Percentiles rank a stretch among this genome's conserved stretches.
These are phyloP conservation scores for Sebastes hubbsi DNA, from an alignment of 2,797 vertebrate species.

Conservation along the genomic window DNA sequence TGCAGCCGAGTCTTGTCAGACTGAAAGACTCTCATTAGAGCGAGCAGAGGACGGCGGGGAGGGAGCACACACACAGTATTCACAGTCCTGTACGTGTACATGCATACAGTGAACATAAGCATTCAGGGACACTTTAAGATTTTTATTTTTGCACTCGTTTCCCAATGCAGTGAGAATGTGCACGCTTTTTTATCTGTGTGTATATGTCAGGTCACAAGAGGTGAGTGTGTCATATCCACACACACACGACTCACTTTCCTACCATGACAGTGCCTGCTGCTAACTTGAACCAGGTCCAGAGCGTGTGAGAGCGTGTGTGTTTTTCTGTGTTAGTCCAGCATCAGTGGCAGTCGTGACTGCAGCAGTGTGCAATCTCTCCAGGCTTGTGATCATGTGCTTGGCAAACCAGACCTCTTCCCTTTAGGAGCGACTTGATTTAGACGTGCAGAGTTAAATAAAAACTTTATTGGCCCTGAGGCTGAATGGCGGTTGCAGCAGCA, in stretches of 20 bases:
- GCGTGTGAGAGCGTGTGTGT: background rate
- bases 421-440: conserved; percentile 65
- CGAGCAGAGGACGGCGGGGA: background rate
- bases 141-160: background rate
- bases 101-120: background rate
- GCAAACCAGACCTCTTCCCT: conserved; percentile 51
- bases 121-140: background rate
- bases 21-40: conserved; percentile 43
- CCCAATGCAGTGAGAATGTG: background rate
- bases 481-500: conserved; percentile 56
- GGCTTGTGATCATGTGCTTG: conserved; percentile 60
- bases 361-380: conserved; percentile 31
- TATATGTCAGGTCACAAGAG: background rate
- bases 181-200: no score
- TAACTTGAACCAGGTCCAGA: conserved; percentile 53
- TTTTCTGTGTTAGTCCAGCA: background rate
- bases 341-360: conserved; percentile 25
- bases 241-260: conserved; percentile 19
- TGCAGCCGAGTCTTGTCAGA: conserved; percentile 41
- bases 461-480: conserved; percentile 64
- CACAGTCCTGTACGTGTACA: background rate
- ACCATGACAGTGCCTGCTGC: conserved; percentile 35
- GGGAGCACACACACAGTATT: background rate
- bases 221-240: conserved; percentile 4
- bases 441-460: conserved; percentile 63